These are phyloP conservation scores for Pardosa pseudoannulata DNA, from an alignment of 2,888 invertebrate genomes.

Conservation along the genomic window DNA sequence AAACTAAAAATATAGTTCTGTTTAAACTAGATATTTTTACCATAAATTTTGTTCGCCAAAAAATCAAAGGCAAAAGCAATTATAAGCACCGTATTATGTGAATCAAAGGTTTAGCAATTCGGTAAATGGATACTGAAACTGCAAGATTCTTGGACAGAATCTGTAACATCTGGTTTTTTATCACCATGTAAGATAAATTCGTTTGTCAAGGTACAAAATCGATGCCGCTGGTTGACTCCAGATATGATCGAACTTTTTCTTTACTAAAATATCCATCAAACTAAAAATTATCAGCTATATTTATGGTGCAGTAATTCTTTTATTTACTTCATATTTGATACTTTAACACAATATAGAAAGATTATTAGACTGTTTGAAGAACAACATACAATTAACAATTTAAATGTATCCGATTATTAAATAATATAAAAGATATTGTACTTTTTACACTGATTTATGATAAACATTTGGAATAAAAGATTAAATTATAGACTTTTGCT, in stretches of 20 bases:
- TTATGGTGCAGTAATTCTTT: slow-evolving; percentile 21
- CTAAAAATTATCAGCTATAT: slow-evolving; percentile 13
- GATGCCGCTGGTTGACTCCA: slow-evolving; percentile 42
- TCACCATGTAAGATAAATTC: slow-evolving; percentile 32
- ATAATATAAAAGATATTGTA: no score
- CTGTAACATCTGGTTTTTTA: slow-evolving; percentile 60
- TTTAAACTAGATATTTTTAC: no score
- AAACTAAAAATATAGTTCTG: no score
- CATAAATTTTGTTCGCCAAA: no score
- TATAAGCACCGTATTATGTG: slow-evolving; percentile 34
- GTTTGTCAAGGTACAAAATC: slow-evolving; percentile 23
- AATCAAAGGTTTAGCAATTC: slow-evolving; percentile 30
- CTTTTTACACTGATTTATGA: no score
- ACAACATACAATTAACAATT: no score
- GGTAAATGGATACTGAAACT: slow-evolving; percentile 17
- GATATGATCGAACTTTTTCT: slow-evolving; percentile 33
- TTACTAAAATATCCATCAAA: slow-evolving; percentile 22
- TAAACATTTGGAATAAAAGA: no score
- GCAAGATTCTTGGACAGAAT: slow-evolving; percentile 17
- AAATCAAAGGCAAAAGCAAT: no score
- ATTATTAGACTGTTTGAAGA: no score
- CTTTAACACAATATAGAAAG: no score
- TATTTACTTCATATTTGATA: background rate
- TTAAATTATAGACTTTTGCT: no score
- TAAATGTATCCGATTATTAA: no score